Base-by-base conservation (phyloP, 2,113 vertebrate species). In the Elephas maximus region DNA sequence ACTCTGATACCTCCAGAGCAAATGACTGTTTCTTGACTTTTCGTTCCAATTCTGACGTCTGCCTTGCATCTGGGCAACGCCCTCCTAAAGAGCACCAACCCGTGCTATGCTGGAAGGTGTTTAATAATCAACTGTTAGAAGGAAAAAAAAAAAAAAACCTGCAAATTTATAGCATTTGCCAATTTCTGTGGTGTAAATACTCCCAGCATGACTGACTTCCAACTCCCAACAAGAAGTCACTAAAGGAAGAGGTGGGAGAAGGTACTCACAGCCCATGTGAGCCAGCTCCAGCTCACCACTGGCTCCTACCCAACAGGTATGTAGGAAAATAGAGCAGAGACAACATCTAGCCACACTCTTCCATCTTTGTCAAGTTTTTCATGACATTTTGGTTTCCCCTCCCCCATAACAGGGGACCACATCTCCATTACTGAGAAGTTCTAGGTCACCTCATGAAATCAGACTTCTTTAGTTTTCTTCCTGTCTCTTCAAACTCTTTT, bases 341-440 rank as follows among this genome's bases (percentile, higher is more conserved):
- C 11, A 37, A 26, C 37, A 33, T 41, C 4, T 37, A 3, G 6
- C 30, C 69, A 21, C 6, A 7, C 24, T 48, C 87, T 53, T 74
- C 69, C 41, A 21, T 15, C 73, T 28, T 21, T 3, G 23, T 53
- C 53, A 37, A 82, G 18, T 45, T 94, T 33, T 20, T 79, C 67
- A 0, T 4, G 44, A 8, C 23, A 24, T 24, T 44, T 63, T 24
- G 9, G 78, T 20, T 33, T 15, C 37, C 37, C 12, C 2, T 0
- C 10, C n/a, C 9, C 1, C 21, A 10, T 1, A 53, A 37, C 0
- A 30, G 45, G n/a, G 23, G 77, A 57, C 26, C 60, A 53, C 62
- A 23, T 63, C 8, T n/a, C 73, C 73, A 30, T 87, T 76, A 33
- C 26, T 5, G 21, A 87, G 65, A 91, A 96, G 67, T 30, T 44